Percentiles rank a stretch among this genome's conserved stretches.
phyloP scores from a whole-genome alignment of 2,888 invertebrate genomes.

The Pandemis corylana region DNA sequence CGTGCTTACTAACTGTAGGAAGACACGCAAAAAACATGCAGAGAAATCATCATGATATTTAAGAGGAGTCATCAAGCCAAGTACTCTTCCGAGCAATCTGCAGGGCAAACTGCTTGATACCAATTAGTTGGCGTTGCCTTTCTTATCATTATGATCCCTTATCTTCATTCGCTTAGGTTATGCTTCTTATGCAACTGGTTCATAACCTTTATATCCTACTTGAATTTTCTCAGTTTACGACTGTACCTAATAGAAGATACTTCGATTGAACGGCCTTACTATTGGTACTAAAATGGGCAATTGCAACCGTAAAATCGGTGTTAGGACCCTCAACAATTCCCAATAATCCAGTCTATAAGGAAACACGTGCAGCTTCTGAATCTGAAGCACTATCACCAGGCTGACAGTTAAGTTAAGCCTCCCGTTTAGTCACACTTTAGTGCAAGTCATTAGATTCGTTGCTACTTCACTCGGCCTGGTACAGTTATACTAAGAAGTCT shows the following conservation, averaged over 20 bases:
- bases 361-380: background rate
- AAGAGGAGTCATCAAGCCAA: too few relatives aligned
- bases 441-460: conserved; percentile 8
- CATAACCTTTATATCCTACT: too few relatives aligned
- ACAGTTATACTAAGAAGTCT: conserved; percentile 4
- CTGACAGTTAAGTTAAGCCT: background rate
- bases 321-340: background rate
- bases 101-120: too few relatives aligned
- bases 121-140: too few relatives aligned
- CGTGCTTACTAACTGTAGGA: too few relatives aligned
- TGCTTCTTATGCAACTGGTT: too few relatives aligned
- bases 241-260: background rate
- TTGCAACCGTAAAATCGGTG: background rate
- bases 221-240: too few relatives aligned
- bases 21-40: too few relatives aligned
- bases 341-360: background rate
- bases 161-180: too few relatives aligned
- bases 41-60: too few relatives aligned
- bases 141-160: too few relatives aligned
- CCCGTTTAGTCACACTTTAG: background rate
- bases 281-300: background rate
- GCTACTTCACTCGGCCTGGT: background rate
- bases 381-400: background rate
- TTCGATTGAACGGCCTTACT: background rate
- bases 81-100: too few relatives aligned